Base-by-base conservation (phyloP, 2,797 vertebrate species). In the Chromis chromis region DNA sequence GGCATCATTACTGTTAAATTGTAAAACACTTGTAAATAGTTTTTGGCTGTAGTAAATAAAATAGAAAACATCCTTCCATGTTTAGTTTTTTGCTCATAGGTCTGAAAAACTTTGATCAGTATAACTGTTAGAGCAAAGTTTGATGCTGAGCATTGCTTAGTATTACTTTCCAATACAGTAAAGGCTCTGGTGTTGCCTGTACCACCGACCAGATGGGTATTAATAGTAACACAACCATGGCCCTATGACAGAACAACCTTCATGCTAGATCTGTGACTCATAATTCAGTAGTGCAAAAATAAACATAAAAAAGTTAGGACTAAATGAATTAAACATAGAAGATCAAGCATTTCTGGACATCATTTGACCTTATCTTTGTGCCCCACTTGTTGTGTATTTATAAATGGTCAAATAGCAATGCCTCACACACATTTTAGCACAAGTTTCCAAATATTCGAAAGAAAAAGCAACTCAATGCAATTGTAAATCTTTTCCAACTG, bases 191-290 rank as follows among this genome's bases (percentile, higher is more conserved):
- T 31, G 54, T 84, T 76, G 28, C 54, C 68, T 74, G 76, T 81
- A 58, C 75, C 84, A 87, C 81, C 46, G 61, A 85, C 85, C 75
- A 74, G 63, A 77, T 21, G 67, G 65, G 74, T 93, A 93, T 92
- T 85, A 91, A 93, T 93, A 93, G 91, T 66, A 87, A 81, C 85
- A 52, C 53, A 70, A 86, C 76, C 80, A 83, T 88, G 85, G 89
- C 86, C 55, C 72, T 87, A 83, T 88, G 84, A 91, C 90, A 88
- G 83, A 62, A 73, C 86, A 93, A 90, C 88, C 85, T 89, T 86
- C 89, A 87, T 81, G 76, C 72, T 88, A 55, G 68, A 81, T 89
- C 79, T 72, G 61, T 85, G 85, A 87, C 81, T 89, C 87, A 83
- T 79, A 82, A 86, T 82, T 85, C 76, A 76, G 67, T 55, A 65